Evolutionary conservation across 2,888 invertebrate genomes (phyloP).

Genomic region (Temnothorax ravouxi): DNA sequence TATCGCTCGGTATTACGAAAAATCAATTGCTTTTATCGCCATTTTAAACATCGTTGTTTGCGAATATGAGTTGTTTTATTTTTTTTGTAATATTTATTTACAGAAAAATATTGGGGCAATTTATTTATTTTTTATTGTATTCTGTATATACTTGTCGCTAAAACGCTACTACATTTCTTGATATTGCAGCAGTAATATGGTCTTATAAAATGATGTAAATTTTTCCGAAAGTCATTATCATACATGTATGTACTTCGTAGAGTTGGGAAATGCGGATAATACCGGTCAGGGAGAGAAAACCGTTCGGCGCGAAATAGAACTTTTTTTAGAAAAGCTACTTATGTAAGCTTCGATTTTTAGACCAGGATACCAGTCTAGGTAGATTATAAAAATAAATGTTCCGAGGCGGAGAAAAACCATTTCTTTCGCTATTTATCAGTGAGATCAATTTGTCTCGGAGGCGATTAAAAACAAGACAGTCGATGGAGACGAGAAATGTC

Average conservation of each 20-base stretch:
- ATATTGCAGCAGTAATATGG: neutral
- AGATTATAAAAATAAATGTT: conserved; percentile 39
- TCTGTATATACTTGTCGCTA: neutral
- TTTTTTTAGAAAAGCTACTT: conserved; percentile 9
- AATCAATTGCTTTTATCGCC: neutral
- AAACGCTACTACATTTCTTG: neutral
- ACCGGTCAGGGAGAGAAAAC: neutral
- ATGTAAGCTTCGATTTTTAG: conserved; percentile 1
- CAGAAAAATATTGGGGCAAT: neutral
- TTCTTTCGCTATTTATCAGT: conserved; percentile 35
- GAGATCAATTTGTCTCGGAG: conserved; percentile 33
- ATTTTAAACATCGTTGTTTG: neutral
- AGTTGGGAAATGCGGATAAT: neutral
- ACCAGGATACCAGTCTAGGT: neutral
- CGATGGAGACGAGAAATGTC: neutral
- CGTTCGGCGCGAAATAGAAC: neutral
- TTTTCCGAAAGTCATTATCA: conserved; percentile 23
- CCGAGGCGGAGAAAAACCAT: neutral
- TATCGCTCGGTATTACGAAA: neutral
- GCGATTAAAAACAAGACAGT: conserved; percentile 32
- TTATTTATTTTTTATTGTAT: neutral
- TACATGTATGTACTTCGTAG: neutral
- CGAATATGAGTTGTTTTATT: neutral
- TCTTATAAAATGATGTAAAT: conserved; percentile 1
- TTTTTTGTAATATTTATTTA: too few relatives aligned